A percentile compares a stretch with the other conserved stretches of the same genome.
Conservation (phyloP, 2,797 vertebrate genomes). For the Sciaenops ocellatus region DNA sequence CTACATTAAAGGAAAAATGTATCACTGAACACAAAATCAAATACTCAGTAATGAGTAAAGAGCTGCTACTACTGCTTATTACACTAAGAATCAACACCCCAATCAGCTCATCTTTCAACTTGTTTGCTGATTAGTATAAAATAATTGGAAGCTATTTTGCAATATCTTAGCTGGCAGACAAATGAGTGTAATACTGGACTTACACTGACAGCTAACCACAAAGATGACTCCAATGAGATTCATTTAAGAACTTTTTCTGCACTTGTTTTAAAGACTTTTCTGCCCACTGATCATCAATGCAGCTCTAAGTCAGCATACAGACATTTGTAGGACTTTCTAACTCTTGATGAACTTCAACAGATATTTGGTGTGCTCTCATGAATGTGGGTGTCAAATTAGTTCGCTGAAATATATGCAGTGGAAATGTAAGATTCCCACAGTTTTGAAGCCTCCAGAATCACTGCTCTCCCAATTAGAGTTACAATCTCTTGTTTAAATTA, state of each 20-base stretch:
- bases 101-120: background rate
- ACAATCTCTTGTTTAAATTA: constrained; percentile 45
- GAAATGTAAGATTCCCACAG: constrained; percentile 32
- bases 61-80: constrained; percentile 5
- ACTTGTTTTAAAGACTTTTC: background rate
- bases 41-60: constrained; percentile 12
- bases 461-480: constrained; percentile 53
- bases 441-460: constrained; percentile 37
- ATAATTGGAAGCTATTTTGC: background rate
- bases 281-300: background rate
- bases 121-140: background rate
- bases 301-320: background rate
- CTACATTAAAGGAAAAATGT: background rate
- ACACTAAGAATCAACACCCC: constrained; percentile 4
- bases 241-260: background rate
- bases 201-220: background rate
- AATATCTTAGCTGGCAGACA: background rate
- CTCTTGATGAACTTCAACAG: constrained; percentile 21
- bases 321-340: background rate
- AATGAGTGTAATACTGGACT: constrained; percentile 5
- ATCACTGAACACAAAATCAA: background rate
- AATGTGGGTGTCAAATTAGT: constrained; percentile 29
- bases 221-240: background rate
- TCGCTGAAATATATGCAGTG: constrained; percentile 27
- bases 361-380: background rate